Percentiles rank a stretch among this genome's conserved stretches.
Conservation (phyloP, 2,113 vertebrate species). For the Proterorhinus semilunaris region DNA sequence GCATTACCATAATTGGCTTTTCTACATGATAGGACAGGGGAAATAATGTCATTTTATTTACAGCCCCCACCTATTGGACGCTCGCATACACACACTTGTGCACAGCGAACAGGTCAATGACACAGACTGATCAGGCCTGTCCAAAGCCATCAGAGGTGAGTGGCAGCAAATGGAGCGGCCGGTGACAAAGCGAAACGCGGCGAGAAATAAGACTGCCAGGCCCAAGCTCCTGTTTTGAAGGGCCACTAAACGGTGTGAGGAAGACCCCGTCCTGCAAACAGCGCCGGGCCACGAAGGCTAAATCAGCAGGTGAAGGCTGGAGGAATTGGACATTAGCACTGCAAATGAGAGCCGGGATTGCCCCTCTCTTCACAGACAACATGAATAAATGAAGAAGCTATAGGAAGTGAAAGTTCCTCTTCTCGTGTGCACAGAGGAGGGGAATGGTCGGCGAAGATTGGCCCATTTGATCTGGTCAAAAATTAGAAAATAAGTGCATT, state of each 20-base stretch:
- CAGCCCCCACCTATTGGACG: constrained; percentile 83
- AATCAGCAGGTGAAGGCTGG: constrained; percentile 97
- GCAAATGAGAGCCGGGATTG: constrained; percentile 98
- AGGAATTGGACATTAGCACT: constrained; percentile 99
- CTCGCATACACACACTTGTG: constrained; percentile 97
- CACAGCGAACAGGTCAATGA: constrained; percentile 95
- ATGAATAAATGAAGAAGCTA: constrained; percentile 78
- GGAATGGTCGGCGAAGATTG: constrained; percentile 16
- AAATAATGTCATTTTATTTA: constrained; percentile 99
- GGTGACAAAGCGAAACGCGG: constrained; percentile 99
- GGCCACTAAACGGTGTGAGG: constrained; percentile 90
- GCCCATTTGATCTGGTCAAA: background rate
- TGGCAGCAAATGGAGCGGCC: constrained; percentile 98
- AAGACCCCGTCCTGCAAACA: constrained; percentile 67
- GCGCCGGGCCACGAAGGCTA: constrained; percentile 86
- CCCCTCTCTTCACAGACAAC: constrained; percentile 77
- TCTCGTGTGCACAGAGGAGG: constrained; percentile 1
- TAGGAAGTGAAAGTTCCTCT: constrained; percentile 35
- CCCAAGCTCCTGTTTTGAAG: constrained; percentile 92
- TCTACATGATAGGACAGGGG: constrained; percentile 98
- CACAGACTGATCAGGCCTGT: constrained; percentile 99
- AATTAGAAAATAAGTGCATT: background rate
- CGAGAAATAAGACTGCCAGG: constrained; percentile 99
- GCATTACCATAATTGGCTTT: constrained; percentile 99
- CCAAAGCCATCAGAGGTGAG: constrained; percentile 99